These are phyloP conservation scores for Piprites chloris DNA, from an alignment of 2,113 vertebrate genomes.

Conservation along the genomic window DNA sequence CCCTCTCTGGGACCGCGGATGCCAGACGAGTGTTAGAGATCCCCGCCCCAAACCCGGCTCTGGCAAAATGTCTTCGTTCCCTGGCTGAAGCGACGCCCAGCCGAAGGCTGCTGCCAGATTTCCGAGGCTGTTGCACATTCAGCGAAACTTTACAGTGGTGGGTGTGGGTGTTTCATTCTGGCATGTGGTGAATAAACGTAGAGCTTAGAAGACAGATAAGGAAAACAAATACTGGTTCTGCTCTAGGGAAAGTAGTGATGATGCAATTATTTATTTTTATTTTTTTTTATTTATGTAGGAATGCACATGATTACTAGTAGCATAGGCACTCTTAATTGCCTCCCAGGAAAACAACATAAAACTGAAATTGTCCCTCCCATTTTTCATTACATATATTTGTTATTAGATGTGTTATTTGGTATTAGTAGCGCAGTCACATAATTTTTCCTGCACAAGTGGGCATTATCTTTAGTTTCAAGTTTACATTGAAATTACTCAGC, in stretches of 20 bases:
- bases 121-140: not conserved
- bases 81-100: fast-evolving
- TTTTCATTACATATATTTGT: not conserved
- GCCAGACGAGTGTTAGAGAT: not conserved
- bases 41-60: not conserved
- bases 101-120: fast-evolving
- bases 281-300: not conserved
- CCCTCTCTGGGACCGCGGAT: not conserved
- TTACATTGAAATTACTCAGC: not conserved
- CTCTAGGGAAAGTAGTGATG: not conserved
- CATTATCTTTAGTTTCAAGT: not conserved
- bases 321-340: not conserved
- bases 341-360: not conserved
- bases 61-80: not conserved
- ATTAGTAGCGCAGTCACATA: not conserved
- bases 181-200: not conserved
- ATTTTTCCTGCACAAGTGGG: not conserved
- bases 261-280: not conserved
- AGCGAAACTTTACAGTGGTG: conserved; percentile 59
- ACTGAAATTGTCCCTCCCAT: not conserved
- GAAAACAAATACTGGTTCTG: not conserved
- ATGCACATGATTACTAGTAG: not conserved
- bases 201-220: not conserved
- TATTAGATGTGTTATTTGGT: not conserved
- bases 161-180: not conserved